Percentiles rank a stretch among this genome's conserved stretches.
Evolutionary conservation across 2,113 vertebrate genomes (phyloP).

Genomic region (Campylorhamphus procurvoides): DNA sequence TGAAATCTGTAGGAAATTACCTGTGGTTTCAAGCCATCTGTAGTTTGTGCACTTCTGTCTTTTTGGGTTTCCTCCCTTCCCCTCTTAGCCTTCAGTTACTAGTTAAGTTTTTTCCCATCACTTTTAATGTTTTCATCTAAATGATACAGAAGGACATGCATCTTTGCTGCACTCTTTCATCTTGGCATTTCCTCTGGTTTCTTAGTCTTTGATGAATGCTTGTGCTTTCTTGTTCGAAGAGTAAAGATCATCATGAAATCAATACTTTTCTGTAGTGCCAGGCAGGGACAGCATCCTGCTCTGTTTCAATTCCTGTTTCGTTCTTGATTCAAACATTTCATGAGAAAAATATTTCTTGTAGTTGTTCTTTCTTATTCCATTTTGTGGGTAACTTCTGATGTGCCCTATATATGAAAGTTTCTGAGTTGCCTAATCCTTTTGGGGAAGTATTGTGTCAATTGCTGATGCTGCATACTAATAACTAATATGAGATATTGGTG

Average conservation of each 20-base stretch:
- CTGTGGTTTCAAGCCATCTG: not conserved
- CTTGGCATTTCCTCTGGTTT: conserved; percentile 22
- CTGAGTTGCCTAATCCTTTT: not conserved
- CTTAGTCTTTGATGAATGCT: not conserved
- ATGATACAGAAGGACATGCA: not conserved
- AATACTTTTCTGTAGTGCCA: not conserved
- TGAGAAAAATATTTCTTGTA: not conserved
- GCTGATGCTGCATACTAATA: not conserved
- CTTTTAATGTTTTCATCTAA: not conserved
- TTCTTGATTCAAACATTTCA: not conserved
- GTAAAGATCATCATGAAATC: not conserved
- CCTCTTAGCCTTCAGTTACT: not conserved
- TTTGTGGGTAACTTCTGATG: not conserved
- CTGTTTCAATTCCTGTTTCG: conserved; percentile 3
- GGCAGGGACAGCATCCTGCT: not conserved
- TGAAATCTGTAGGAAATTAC: not conserved
- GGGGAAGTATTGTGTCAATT: not conserved
- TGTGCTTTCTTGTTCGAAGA: not conserved
- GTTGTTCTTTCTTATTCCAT: not conserved
- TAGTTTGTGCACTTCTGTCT: not conserved
- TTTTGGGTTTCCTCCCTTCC: not conserved
- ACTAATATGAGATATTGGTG: not conserved
- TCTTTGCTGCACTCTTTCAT: not conserved
- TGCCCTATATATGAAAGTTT: not conserved
- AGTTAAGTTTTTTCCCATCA: not conserved